A percentile compares a stretch with the other conserved stretches of the same genome.
phyloP scores from a whole-genome alignment of 1,140 invertebrate species.

The Listronotus bonariensis region DNA sequence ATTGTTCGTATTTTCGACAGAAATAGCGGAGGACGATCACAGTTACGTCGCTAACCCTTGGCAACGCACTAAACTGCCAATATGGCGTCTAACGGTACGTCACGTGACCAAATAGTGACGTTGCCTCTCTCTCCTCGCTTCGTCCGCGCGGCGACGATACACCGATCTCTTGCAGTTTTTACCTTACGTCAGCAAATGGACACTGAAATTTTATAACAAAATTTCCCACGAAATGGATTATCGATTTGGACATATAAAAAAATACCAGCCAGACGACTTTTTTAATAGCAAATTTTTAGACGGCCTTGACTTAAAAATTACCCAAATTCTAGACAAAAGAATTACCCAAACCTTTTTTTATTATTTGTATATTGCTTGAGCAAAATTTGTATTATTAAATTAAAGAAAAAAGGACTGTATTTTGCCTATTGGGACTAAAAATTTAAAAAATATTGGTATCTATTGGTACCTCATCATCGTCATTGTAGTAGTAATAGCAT shows the following conservation, averaged over 20 bases:
- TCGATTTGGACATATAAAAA: background rate
- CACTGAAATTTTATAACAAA: background rate
- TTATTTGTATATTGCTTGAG: too few species aligned
- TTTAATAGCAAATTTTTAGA: too few species aligned
- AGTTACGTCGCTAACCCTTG: constrained; percentile 51
- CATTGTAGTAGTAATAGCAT: too few species aligned
- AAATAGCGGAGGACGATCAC: constrained; percentile 21
- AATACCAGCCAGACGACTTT: too few species aligned
- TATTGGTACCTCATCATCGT: too few species aligned
- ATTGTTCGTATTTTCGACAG: constrained; percentile 6
- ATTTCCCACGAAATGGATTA: background rate
- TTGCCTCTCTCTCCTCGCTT: constrained; percentile 41
- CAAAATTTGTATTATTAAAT: too few species aligned
- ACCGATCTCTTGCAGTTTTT: constrained; percentile 49
- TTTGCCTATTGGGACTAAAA: too few species aligned
- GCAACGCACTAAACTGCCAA: constrained; percentile 58
- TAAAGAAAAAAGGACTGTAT: too few species aligned
- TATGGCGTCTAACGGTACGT: constrained; percentile 60
- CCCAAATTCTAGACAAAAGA: too few species aligned
- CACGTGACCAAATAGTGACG: constrained; percentile 61
- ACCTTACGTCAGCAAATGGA: constrained; percentile 12
- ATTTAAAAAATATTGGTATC: too few species aligned
- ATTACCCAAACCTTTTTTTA: too few species aligned
- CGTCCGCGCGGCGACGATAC: constrained; percentile 48
- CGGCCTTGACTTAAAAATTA: too few species aligned